Evolutionary conservation across 2,888 invertebrate genomes (phyloP), one percentile per base, ranked within the genome.

Genomic region (Entomobrya proxima): DNA sequence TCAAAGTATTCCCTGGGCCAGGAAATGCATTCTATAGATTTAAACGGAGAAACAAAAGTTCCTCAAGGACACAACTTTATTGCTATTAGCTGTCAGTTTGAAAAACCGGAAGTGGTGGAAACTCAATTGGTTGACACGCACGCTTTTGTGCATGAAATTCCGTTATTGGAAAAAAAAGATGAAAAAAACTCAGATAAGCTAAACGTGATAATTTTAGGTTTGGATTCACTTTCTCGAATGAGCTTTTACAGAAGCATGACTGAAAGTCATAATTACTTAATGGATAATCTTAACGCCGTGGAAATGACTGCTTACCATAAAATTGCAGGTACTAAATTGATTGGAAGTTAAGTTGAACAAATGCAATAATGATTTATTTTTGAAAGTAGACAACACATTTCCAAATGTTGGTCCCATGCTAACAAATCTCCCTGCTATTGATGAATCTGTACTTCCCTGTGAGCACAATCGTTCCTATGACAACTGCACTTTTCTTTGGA

Each of bases 291-390:
- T 86, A 93, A 93, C 15, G 95, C 95, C 50, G 93, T 96, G 75
- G 97, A 97, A 91, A 93, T 98, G 91, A 92, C 95, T 89, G 98
- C 98, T 7, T 97, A 97, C 92, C 97, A 96, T 91, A 98, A 98
- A 93, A 96, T 98, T 6, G 98, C 95, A 3, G 98, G 98, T 92
- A n/a, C n/a, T n/a, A n/a, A n/a, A n/a, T n/a, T n/a, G n/a, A n/a
- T n/a, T n/a, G n/a, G n/a, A n/a, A n/a, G n/a, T n/a, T 64, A 32
- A 3, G 24, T 24, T 7, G 13, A 44, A 44, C 44, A 13, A 11
- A 44, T 11, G 13, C 9, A 44, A 44, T 11, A 27, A 24, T 61
- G 27, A 44, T 55, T 55, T 44, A 37, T 40, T 18, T 5, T 30
- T n/a, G n/a, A n/a, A n/a, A n/a, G 32, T 32, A 84, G 98, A 98